Conservation (phyloP, 2,797 vertebrate species). For the Poeciliopsis paucimaculata region DNA sequence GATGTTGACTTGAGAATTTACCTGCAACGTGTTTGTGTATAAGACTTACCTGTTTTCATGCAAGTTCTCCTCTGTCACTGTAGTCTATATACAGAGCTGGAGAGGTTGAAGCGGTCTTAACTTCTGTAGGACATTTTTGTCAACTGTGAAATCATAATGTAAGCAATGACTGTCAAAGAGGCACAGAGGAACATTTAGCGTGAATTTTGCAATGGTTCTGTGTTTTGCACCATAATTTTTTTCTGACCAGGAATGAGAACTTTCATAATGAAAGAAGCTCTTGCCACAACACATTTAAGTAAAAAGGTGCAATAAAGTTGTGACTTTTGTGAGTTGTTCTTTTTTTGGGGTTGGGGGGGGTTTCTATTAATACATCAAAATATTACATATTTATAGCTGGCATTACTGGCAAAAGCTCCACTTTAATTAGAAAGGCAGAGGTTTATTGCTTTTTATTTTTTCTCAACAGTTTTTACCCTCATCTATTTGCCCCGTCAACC, state of each 20-base stretch:
- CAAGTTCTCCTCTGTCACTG: slow-evolving; percentile 51
- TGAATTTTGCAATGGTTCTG: slow-evolving; percentile 76
- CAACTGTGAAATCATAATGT: slow-evolving; percentile 55
- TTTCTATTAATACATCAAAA: background rate
- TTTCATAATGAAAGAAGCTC: slow-evolving; percentile 79
- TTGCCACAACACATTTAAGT: slow-evolving; percentile 65
- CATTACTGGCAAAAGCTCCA: background rate
- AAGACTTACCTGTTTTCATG: slow-evolving; percentile 56
- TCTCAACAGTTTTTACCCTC: too few species aligned
- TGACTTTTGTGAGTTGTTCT: slow-evolving; percentile 76
- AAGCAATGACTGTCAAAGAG: slow-evolving; percentile 48
- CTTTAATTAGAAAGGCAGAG: too few species aligned
- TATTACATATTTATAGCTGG: background rate
- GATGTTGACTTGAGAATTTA: slow-evolving; percentile 69
- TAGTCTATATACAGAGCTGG: slow-evolving; percentile 57
- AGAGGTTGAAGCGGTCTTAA: slow-evolving; percentile 34
- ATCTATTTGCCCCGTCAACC: background rate
- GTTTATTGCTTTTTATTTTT: too few species aligned
- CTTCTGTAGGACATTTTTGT: slow-evolving; percentile 56
- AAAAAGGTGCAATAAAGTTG: slow-evolving; percentile 86
- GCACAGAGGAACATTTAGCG: slow-evolving; percentile 53
- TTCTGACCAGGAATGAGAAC: slow-evolving; percentile 73
- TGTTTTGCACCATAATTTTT: slow-evolving; percentile 74
- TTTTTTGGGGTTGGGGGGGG: too few species aligned
- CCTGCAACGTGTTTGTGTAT: slow-evolving; percentile 69